phyloP scores from a whole-genome alignment of 2,888 invertebrate genomes.

The Ochropleura leucogaster region DNA sequence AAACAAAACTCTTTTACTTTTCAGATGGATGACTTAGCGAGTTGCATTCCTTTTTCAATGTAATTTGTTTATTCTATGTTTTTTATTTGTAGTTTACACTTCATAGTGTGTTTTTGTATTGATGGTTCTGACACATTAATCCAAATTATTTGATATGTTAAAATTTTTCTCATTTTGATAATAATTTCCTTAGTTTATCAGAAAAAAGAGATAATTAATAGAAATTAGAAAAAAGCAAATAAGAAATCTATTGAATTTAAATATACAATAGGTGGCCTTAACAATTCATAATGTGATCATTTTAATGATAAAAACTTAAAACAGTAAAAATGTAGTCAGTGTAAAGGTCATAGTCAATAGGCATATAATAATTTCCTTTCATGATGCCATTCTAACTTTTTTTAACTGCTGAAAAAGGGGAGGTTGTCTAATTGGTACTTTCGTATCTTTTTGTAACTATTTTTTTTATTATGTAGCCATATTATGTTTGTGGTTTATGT shows the following conservation, averaged over 20 bases:
- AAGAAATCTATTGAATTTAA: constrained; percentile 2
- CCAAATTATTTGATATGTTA: not conserved
- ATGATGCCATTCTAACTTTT: not conserved
- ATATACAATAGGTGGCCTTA: not conserved
- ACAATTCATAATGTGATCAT: not conserved
- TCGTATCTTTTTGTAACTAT: not conserved
- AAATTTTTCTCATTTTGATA: not conserved
- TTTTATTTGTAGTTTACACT: too few relatives aligned
- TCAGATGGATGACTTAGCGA: not conserved
- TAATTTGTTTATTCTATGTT: too few relatives aligned
- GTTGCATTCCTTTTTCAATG: not conserved
- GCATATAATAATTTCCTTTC: not conserved
- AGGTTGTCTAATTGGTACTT: not conserved
- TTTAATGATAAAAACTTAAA: constrained; percentile 9
- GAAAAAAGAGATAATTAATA: not conserved
- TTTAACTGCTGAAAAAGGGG: not conserved
- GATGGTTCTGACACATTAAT: too few relatives aligned
- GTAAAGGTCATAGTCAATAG: not conserved
- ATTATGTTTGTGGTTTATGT: not conserved
- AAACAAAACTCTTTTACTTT: not conserved
- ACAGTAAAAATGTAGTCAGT: not conserved
- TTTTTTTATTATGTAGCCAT: not conserved
- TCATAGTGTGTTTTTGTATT: too few relatives aligned
- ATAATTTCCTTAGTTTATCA: not conserved
- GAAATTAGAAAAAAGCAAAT: not conserved